Evolutionary conservation across 2,113 vertebrate species (phyloP).

Genomic region (Lepisosteus oculatus): DNA sequence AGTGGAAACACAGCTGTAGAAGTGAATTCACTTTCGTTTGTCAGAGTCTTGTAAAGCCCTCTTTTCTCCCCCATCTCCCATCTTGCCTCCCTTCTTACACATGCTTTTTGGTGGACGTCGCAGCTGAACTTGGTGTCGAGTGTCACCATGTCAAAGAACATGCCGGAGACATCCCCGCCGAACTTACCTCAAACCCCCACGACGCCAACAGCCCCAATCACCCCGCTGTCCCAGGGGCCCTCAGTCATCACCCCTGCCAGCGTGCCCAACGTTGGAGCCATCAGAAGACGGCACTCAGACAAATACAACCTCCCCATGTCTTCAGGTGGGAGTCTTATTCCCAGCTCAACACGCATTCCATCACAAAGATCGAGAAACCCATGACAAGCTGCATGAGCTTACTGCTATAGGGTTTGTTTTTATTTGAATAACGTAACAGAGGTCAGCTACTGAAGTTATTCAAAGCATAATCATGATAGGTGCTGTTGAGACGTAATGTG

Average conservation of each 20-base stretch:
- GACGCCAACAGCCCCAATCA: conserved; percentile 94
- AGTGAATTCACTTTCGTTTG: conserved; percentile 80
- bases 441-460: no score
- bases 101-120: conserved; percentile 49
- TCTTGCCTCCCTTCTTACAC: background rate
- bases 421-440: no score
- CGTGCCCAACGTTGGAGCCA: conserved; percentile 96
- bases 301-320: conserved; percentile 98
- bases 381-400: no score
- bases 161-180: conserved; percentile 93
- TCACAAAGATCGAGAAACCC: no score
- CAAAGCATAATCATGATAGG: no score
- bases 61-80: conserved; percentile 32
- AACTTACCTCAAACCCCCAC: conserved; percentile 99
- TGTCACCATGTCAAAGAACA: conserved; percentile 98
- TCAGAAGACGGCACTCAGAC: conserved; percentile 97
- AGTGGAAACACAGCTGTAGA: conserved; percentile 89
- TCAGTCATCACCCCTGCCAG: conserved; percentile 94
- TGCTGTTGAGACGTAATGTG: no score
- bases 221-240: conserved; percentile 95
- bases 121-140: conserved; percentile 99
- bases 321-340: conserved; percentile 80
- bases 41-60: conserved; percentile 77
- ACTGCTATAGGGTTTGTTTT: no score
- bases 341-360: background rate